Conservation (phyloP, 2,888 invertebrate genomes). For the Lampropteryx suffumata region DNA sequence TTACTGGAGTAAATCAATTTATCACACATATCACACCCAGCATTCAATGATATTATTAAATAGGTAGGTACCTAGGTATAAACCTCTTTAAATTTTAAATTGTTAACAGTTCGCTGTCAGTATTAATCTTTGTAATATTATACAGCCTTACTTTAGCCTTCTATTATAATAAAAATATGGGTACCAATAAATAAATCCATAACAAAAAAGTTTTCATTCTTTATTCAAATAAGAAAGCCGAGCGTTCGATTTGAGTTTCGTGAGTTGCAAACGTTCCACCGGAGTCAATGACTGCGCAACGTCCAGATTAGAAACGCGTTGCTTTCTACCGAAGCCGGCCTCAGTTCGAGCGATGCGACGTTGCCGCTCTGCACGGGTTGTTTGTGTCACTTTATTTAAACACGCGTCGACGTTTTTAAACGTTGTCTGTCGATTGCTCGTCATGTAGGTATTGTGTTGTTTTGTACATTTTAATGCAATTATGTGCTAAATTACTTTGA, state of each 20-base stretch:
- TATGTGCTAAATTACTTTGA: slow-evolving; percentile 21
- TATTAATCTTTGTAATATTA: no score
- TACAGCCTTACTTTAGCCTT: no score
- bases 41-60: no score
- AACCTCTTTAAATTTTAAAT: no score
- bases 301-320: slow-evolving; percentile 78
- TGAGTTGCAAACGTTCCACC: slow-evolving; percentile 46
- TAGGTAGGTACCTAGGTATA: no score
- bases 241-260: slow-evolving; percentile 36
- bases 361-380: slow-evolving; percentile 55
- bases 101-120: no score
- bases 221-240: slow-evolving; percentile 33
- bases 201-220: slow-evolving; percentile 12
- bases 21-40: no score
- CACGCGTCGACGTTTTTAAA: slow-evolving; percentile 19
- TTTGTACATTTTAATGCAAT: slow-evolving; percentile 22
- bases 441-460: slow-evolving; percentile 23
- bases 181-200: slow-evolving; percentile 5
- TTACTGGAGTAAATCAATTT: no score
- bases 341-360: slow-evolving; percentile 53
- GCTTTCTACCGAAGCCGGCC: slow-evolving; percentile 75
- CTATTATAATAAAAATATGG: no score
- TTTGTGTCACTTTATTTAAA: slow-evolving; percentile 36
- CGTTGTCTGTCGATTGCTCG: slow-evolving; percentile 15
- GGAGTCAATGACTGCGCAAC: slow-evolving; percentile 77